Conservation (phyloP, 2,113 vertebrate genomes). For the Melospiza georgiana region DNA sequence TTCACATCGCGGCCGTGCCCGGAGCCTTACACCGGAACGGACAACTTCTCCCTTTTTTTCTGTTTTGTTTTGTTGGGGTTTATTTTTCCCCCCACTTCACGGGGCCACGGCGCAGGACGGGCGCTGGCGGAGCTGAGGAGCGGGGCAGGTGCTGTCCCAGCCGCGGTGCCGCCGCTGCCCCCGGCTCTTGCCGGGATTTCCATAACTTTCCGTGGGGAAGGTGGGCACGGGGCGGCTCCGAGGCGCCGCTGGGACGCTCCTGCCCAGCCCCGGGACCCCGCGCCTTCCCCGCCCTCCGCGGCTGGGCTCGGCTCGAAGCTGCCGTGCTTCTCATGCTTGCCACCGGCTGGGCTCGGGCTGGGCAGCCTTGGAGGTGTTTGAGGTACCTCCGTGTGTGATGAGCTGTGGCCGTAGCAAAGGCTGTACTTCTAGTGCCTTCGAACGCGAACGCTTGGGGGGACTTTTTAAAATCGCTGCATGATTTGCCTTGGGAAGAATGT, state of each 20-base stretch:
- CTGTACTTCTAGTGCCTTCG: not conserved
- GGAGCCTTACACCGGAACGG: not conserved
- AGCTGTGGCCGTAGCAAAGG: not conserved
- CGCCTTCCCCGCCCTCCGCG: not conserved
- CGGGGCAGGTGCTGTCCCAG: not conserved
- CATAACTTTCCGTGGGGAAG: not conserved
- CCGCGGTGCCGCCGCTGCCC: not conserved
- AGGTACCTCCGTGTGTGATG: not conserved
- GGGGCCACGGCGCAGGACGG: not conserved
- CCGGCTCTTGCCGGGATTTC: not conserved
- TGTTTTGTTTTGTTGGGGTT: too few species aligned
- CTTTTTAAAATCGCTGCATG: accelerated
- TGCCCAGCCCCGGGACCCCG: not conserved
- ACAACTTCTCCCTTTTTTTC: conserved; percentile 10
- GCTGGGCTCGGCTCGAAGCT: not conserved
- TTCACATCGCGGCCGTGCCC: not conserved
- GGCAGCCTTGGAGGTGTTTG: not conserved
- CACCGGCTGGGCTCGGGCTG: not conserved
- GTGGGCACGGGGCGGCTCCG: not conserved
- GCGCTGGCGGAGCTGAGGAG: not conserved
- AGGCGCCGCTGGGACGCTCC: not conserved
- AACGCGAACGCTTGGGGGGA: accelerated
- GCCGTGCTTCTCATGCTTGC: not conserved
- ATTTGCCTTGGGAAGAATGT: not conserved
- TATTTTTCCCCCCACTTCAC: not conserved